These are phyloP conservation scores for Pogonophryne albipinna DNA, from an alignment of 2,797 vertebrate genomes.

Conservation along the genomic window DNA sequence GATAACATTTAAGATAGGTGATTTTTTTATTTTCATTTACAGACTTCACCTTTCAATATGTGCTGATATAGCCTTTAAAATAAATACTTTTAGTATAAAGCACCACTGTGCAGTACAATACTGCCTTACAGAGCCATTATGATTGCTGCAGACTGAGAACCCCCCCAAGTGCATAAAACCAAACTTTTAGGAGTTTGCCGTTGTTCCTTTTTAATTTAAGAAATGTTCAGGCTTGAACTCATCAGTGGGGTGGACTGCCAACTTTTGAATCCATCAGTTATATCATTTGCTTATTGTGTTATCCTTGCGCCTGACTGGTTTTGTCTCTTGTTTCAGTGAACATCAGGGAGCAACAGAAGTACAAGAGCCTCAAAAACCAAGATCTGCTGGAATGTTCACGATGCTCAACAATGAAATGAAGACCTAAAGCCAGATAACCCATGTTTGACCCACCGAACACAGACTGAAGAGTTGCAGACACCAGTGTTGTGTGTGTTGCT, in stretches of 20 bases:
- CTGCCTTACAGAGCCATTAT: too few relatives aligned
- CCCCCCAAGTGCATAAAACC: not conserved
- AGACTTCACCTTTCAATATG: too few relatives aligned
- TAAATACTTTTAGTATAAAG: too few relatives aligned
- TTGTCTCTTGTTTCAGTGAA: conserved; percentile 53
- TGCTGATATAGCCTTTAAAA: too few relatives aligned
- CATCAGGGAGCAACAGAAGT: conserved; percentile 12
- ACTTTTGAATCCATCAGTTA: not conserved
- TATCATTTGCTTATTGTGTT: not conserved
- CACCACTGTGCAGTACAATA: too few relatives aligned
- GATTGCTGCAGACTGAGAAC: too few relatives aligned
- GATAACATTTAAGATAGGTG: too few relatives aligned
- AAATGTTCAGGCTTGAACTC: not conserved
- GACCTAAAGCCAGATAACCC: conserved; percentile 31
- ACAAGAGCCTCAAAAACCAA: not conserved
- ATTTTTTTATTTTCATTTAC: too few relatives aligned
- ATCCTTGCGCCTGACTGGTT: conserved; percentile 11
- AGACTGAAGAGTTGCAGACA: conserved; percentile 43
- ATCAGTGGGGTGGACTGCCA: not conserved
- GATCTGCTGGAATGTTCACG: conserved; percentile 21
- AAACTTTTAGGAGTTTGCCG: not conserved
- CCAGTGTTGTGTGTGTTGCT: conserved; percentile 22
- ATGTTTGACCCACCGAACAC: conserved; percentile 35
- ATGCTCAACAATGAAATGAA: conserved; percentile 42
- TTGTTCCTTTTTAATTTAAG: not conserved